Percentiles rank a stretch among this genome's conserved stretches.
phyloP scores from a whole-genome alignment of 2,888 invertebrate species.

The Ommatoiulus sabulosus region DNA sequence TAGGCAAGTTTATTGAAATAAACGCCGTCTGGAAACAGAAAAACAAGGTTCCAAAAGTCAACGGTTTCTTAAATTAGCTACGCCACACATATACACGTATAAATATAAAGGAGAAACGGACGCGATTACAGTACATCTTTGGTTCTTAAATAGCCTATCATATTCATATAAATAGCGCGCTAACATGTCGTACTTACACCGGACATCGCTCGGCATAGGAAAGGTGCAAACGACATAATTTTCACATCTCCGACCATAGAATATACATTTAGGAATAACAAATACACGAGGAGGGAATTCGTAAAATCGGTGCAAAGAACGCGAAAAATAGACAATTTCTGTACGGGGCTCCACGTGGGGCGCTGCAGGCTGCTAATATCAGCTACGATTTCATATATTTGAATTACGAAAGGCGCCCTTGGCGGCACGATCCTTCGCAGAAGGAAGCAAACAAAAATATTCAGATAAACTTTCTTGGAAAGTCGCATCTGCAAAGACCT shows the following conservation, averaged over 20 bases:
- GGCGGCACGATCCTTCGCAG: constrained; percentile 47
- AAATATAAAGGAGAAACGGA: neutral
- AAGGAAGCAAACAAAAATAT: constrained; percentile 51
- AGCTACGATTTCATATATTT: constrained; percentile 23
- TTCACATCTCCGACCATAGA: constrained; percentile 28
- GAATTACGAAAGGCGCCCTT: constrained; percentile 18
- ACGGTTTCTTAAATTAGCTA: constrained; percentile 36
- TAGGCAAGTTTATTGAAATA: neutral
- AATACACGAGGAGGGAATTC: neutral
- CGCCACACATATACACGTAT: constrained; percentile 23
- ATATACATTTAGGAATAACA: neutral
- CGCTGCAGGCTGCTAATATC: neutral
- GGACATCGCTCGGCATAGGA: constrained; percentile 8
- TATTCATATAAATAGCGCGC: constrained; percentile 32
- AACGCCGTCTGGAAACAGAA: constrained; percentile 12
- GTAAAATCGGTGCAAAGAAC: constrained; percentile 39
- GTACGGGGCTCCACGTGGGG: neutral
- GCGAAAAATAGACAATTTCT: constrained; percentile 13
- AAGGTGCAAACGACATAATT: neutral
- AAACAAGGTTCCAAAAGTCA: constrained; percentile 44
- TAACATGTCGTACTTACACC: neutral
- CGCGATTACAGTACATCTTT: constrained; percentile 39
- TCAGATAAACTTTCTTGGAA: constrained; percentile 53
- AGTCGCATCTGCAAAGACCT: constrained; percentile 51
- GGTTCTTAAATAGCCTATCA: constrained; percentile 50